Base-by-base conservation (phyloP, 1,140 invertebrate species). In the Helicorthomorpha holstii region DNA sequence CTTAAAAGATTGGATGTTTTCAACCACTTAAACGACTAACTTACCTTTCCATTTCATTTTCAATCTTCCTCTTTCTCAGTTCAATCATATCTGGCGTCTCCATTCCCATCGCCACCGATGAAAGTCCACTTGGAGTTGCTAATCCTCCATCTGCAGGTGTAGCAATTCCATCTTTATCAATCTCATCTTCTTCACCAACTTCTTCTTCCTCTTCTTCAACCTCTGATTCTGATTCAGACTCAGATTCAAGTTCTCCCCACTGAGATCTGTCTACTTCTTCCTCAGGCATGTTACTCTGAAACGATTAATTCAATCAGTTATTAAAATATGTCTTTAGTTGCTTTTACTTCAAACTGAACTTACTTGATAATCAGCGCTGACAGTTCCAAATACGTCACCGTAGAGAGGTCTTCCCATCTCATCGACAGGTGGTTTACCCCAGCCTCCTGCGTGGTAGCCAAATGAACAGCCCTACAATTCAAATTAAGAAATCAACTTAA, bases 351-450 rank as follows among this genome's bases (percentile, higher is more conserved):
- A 27, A 4, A 24, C 3, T 2, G 23, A 48, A 54, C 72, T 73
- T 59, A 80, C 79, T 64, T 80, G 75, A 44, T 75, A 70, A 47
- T 79, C 75, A 29, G 64, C 67, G 46, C 69, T 66, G 57, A 75
- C 75, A 10, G 48, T 59, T 44, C 94, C 95, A 67, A 99, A 99
- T 0, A 99, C 96, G 72, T 99, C 96, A 7, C 96, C 96, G 68
- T 99, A 99, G 0, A 99, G 70, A 1, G 96, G 96, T 67, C 93
- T 85, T 19, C 96, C 95, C 57, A 81, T 83, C 69, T 98, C 94
- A 72, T 99, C 96, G 0, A 99, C 96, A 1, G 96, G 96, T n/a
- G 96, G 96, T 70, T 99, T 99, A 49, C 95, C 94, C 94, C 94
- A 98, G 46, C 94, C 94, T 38, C 90, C 94, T 1, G 93, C 93